Percentiles rank a stretch among this genome's conserved stretches.
phyloP scores from a whole-genome alignment of 2,113 vertebrate genomes.

The Ia io region DNA sequence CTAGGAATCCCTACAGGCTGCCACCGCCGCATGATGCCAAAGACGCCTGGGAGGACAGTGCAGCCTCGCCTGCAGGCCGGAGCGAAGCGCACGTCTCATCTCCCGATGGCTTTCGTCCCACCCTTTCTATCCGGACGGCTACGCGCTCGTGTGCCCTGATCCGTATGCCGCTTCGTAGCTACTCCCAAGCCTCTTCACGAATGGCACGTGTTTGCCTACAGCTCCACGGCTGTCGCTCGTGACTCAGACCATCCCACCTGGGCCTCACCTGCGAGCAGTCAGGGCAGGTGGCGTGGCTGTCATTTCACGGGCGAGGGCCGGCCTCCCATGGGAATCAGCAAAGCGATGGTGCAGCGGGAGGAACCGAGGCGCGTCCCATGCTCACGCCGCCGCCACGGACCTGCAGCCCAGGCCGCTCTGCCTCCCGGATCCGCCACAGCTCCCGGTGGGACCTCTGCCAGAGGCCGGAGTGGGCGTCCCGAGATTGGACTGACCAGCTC shows the following conservation, averaged over 20 bases:
- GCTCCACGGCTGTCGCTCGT: not conserved
- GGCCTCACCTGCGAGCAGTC: not conserved
- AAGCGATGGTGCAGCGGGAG: fast-evolving
- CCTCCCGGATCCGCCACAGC: not conserved
- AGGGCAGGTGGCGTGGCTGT: not conserved
- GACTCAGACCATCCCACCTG: not conserved
- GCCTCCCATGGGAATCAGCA: too few species aligned
- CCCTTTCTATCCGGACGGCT: not conserved
- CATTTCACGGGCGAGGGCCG: not conserved
- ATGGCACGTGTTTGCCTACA: not conserved
- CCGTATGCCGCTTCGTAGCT: slow-evolving; percentile 2
- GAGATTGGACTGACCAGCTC: not conserved
- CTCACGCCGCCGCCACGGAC: not conserved
- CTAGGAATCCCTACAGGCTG: not conserved
- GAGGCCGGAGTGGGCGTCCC: not conserved
- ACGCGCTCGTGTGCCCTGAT: not conserved
- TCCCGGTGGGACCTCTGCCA: too few species aligned
- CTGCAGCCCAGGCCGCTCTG: not conserved
- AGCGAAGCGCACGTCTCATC: not conserved
- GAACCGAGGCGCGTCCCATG: fast-evolving
- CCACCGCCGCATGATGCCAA: too few species aligned
- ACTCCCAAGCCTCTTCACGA: slow-evolving; percentile 16
- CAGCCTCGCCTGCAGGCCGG: not conserved
- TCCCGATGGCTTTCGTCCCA: not conserved
- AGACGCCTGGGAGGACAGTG: not conserved